Conservation (phyloP, 2,888 invertebrate species). For the Ommatoiulus sabulosus region DNA sequence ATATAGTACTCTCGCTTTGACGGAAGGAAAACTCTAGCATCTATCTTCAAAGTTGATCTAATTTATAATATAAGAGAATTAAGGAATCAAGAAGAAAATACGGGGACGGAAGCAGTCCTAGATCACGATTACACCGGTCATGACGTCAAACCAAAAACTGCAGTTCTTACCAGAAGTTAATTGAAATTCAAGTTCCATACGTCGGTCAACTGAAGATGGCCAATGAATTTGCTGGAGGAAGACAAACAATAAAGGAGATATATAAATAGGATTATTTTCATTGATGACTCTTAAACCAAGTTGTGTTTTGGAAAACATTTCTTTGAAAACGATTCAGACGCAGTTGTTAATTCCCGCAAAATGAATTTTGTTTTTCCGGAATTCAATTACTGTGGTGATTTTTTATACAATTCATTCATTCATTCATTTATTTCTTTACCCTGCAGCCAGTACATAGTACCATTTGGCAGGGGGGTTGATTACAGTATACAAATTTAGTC, state of each 20-base stretch:
- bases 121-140: not conserved
- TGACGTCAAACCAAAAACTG: not conserved
- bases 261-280: not conserved
- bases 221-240: not conserved
- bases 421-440: too few relatives aligned
- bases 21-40: constrained; percentile 35
- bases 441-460: too few relatives aligned
- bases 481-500: too few relatives aligned
- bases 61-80: constrained; percentile 47
- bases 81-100: constrained; percentile 39
- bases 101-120: not conserved
- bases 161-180: not conserved
- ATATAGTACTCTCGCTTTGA: not conserved
- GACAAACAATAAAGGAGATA: not conserved
- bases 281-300: not conserved
- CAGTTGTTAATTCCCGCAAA: too few relatives aligned
- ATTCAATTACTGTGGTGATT: too few relatives aligned
- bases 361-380: too few relatives aligned
- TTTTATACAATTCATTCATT: too few relatives aligned
- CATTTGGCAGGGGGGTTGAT: too few relatives aligned
- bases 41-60: constrained; percentile 44
- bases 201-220: not conserved
- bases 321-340: too few relatives aligned
- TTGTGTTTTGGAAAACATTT: too few relatives aligned
- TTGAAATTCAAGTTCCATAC: constrained; percentile 25